Evolutionary conservation across 1,140 invertebrate species (phyloP).

Genomic region (Drosophila suzukii): DNA sequence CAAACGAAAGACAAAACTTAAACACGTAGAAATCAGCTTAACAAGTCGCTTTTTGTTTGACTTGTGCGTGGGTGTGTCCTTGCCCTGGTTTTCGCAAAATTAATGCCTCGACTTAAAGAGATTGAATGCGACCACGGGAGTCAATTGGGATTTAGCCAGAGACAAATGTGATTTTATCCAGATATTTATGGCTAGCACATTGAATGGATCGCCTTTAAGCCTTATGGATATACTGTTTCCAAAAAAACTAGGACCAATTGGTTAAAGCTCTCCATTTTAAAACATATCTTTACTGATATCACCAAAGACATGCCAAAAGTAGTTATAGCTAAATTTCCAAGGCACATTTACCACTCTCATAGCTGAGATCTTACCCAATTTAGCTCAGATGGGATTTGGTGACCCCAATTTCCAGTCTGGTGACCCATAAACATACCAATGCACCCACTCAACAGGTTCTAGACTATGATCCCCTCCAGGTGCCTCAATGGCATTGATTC

Average conservation of each 20-base stretch:
- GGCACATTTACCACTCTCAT: not conserved
- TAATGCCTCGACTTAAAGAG: conserved; percentile 36
- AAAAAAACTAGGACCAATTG: too few species aligned
- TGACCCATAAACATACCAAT: not conserved
- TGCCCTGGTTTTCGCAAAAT: conserved; percentile 32
- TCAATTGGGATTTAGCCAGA: conserved; percentile 29
- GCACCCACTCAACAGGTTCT: conserved; percentile 50
- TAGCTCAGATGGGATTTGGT: not conserved
- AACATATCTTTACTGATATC: too few species aligned
- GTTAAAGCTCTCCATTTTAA: too few species aligned
- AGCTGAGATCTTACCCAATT: not conserved
- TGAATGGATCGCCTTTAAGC: not conserved
- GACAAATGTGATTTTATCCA: conserved; percentile 31
- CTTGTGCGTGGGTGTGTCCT: conserved; percentile 41
- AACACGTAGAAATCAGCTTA: conserved; percentile 73
- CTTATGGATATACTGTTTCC: too few species aligned
- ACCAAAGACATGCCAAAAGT: too few species aligned
- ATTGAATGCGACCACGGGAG: conserved; percentile 32
- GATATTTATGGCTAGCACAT: not conserved
- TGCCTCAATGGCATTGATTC: conserved; percentile 30
- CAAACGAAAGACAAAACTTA: conserved; percentile 69
- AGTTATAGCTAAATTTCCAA: too few species aligned
- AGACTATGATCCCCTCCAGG: not conserved
- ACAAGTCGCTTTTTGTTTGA: conserved; percentile 66
- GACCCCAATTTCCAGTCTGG: conserved; percentile 1